Conservation (phyloP, 1,140 invertebrate species). For the Drosophila nannoptera region DNA sequence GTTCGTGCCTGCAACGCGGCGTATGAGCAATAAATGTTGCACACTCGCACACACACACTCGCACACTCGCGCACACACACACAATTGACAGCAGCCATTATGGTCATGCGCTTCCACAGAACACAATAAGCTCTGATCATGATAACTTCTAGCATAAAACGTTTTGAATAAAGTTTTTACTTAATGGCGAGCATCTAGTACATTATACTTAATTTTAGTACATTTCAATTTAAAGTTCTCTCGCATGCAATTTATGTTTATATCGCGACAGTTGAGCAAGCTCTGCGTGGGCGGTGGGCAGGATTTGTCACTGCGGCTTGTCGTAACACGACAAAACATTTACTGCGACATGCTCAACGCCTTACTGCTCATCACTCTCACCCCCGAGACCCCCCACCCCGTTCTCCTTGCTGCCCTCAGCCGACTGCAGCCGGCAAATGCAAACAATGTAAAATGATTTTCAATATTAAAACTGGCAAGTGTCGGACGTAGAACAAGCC, state of each 20-base stretch:
- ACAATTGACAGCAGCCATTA: slow-evolving; percentile 13
- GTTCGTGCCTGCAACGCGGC: slow-evolving; percentile 53
- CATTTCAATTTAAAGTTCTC: neutral
- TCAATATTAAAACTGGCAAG: slow-evolving; percentile 47
- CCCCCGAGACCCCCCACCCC: neutral
- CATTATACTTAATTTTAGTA: too few relatives aligned
- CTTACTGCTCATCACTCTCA: slow-evolving; percentile 29
- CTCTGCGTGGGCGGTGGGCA: slow-evolving; percentile 4
- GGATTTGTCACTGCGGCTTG: slow-evolving; percentile 64
- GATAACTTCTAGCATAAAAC: neutral
- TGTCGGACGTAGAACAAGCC: slow-evolving; percentile 17
- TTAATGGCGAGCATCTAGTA: too few relatives aligned
- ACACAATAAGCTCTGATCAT: slow-evolving; percentile 11
- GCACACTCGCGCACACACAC: neutral
- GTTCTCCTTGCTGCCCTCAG: too few relatives aligned
- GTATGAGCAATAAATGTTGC: slow-evolving; percentile 57
- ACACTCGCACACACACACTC: slow-evolving; percentile 9
- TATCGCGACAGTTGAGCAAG: slow-evolving; percentile 10
- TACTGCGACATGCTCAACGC: slow-evolving; percentile 57
- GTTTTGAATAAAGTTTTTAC: too few relatives aligned
- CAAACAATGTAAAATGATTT: slow-evolving; percentile 61
- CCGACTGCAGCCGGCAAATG: slow-evolving; percentile 28
- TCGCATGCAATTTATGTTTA: slow-evolving; percentile 38
- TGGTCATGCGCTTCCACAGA: slow-evolving; percentile 4
- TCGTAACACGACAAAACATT: slow-evolving; percentile 70